phyloP scores from a whole-genome alignment of 1,140 invertebrate genomes.

The Micrasema longulum region DNA sequence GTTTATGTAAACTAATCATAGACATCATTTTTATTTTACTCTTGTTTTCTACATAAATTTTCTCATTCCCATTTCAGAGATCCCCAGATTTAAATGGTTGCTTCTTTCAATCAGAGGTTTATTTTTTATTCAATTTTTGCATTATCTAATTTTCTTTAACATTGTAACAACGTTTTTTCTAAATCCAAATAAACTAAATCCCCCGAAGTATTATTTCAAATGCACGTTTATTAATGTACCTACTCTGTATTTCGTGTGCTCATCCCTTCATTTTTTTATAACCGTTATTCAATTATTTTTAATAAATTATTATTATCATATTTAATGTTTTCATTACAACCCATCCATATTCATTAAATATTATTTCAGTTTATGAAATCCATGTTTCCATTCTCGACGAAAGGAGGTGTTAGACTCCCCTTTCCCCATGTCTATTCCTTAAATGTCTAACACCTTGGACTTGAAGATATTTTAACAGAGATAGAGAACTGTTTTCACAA shows the following conservation, averaged over 20 bases:
- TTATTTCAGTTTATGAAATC: not conserved
- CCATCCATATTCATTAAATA: not conserved
- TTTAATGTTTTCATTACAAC: too few relatives aligned
- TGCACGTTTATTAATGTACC: too few relatives aligned
- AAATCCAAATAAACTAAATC: not conserved
- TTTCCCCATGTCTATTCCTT: too few relatives aligned
- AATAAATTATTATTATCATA: not conserved
- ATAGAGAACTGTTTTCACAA: too few relatives aligned
- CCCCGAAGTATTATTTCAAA: too few relatives aligned
- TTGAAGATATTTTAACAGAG: too few relatives aligned
- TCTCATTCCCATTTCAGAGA: slow-evolving; percentile 16
- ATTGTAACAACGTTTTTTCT: not conserved
- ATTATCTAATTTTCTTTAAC: not conserved
- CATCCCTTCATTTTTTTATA: too few relatives aligned
- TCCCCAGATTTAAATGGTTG: not conserved
- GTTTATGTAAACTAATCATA: too few relatives aligned
- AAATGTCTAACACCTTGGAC: too few relatives aligned
- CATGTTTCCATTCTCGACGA: too few relatives aligned
- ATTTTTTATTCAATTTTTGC: not conserved
- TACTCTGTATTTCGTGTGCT: too few relatives aligned
- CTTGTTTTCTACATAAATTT: not conserved
- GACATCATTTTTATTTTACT: not conserved
- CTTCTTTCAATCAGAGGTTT: not conserved
- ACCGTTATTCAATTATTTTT: not conserved
- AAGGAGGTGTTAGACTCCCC: too few relatives aligned